Conservation (phyloP, 2,113 vertebrate species). For the Odontesthes bonariensis region DNA sequence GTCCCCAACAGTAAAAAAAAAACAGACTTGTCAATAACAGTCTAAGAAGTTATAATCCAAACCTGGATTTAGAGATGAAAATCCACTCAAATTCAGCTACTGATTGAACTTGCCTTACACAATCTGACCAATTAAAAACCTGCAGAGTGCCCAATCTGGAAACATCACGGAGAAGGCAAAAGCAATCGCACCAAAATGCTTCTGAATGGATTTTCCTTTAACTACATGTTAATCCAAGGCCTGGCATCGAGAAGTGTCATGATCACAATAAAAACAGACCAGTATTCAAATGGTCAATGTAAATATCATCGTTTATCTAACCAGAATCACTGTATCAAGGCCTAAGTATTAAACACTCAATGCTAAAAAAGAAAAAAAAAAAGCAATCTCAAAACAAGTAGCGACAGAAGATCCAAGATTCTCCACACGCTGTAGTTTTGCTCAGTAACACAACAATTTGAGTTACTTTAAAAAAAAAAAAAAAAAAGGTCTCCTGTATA, state of each 20-base stretch:
- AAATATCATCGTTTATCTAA: slow-evolving; percentile 70
- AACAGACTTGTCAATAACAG: slow-evolving; percentile 77
- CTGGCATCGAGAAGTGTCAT: slow-evolving; percentile 66
- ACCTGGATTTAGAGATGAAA: slow-evolving; percentile 68
- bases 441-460: slow-evolving; percentile 43
- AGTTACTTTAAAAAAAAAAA: slow-evolving; percentile 53
- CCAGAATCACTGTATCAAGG: slow-evolving; percentile 74
- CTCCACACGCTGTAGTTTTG: slow-evolving; percentile 46
- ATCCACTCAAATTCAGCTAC: slow-evolving; percentile 68
- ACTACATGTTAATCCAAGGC: slow-evolving; percentile 64
- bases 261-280: slow-evolving; percentile 74
- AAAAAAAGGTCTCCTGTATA: slow-evolving; percentile 74
- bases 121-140: slow-evolving; percentile 25
- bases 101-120: slow-evolving; percentile 60
- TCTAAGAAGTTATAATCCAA: slow-evolving; percentile 76
- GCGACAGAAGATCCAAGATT: slow-evolving; percentile 42
- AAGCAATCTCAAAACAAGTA: slow-evolving; percentile 55
- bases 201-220: slow-evolving; percentile 66
- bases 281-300: slow-evolving; percentile 73
- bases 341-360: slow-evolving; percentile 79
- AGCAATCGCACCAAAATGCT: slow-evolving; percentile 60
- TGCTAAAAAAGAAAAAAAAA: slow-evolving; percentile 63
- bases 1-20: slow-evolving; percentile 74
- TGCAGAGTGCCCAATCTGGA: slow-evolving; percentile 23
- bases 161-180: slow-evolving; percentile 47